A percentile compares a stretch with the other conserved stretches of the same genome.
These are phyloP conservation scores for Myxocyprinus asiaticus DNA, from an alignment of 2,113 vertebrate species.

Conservation along the genomic window DNA sequence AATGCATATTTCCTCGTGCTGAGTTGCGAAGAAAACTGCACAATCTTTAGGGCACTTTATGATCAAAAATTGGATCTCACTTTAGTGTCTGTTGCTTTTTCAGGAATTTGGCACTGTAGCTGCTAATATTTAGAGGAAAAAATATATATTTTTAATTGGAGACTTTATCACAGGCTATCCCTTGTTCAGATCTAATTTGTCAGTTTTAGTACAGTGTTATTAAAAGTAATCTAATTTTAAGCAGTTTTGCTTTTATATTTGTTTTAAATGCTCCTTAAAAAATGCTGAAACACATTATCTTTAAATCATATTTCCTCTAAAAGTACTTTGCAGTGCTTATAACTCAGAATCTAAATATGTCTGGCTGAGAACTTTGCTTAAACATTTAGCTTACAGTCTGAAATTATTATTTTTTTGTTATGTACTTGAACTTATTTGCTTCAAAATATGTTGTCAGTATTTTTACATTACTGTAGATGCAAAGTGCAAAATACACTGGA, in stretches of 20 bases:
- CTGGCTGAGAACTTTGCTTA: slow-evolving; percentile 36
- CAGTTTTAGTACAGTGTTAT: too few relatives aligned
- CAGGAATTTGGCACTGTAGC: slow-evolving; percentile 48
- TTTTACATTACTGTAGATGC: slow-evolving; percentile 40
- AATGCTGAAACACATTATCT: background rate
- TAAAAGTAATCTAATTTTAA: slow-evolving; percentile 18
- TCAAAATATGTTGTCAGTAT: slow-evolving; percentile 42
- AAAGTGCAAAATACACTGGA: slow-evolving; percentile 51
- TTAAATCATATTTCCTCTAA: slow-evolving; percentile 18
- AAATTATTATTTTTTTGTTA: slow-evolving; percentile 51
- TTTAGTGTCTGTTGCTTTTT: slow-evolving; percentile 48
- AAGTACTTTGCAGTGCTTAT: slow-evolving; percentile 33
- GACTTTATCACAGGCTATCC: background rate
- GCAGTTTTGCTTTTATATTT: background rate
- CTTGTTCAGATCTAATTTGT: background rate
- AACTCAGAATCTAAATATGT: slow-evolving; percentile 27
- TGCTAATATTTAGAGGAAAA: slow-evolving; percentile 36
- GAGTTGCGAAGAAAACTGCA: slow-evolving; percentile 73
- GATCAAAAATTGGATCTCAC: slow-evolving; percentile 57
- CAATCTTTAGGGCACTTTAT: slow-evolving; percentile 80
- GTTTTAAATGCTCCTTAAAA: slow-evolving; percentile 8
- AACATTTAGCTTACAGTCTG: slow-evolving; percentile 46
- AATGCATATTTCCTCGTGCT: slow-evolving; percentile 62
- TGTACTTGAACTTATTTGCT: slow-evolving; percentile 54
- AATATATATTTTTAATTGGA: background rate